These are phyloP conservation scores for Corapipo altera DNA, from an alignment of 2,113 vertebrate genomes.

Conservation along the genomic window DNA sequence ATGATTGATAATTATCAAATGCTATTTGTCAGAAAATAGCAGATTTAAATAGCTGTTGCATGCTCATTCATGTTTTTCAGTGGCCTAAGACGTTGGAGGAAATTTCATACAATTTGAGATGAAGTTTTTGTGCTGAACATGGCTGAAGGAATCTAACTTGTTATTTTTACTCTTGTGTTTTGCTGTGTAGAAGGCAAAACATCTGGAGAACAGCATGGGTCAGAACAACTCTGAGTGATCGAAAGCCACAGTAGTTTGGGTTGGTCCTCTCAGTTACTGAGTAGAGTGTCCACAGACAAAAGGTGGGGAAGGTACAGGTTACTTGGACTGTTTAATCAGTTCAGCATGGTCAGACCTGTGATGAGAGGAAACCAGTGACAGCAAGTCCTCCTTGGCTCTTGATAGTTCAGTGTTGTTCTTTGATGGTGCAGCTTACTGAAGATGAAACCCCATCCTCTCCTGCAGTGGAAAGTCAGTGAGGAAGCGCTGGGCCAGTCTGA, in stretches of 20 bases:
- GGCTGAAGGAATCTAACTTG: not conserved
- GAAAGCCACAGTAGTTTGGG: not conserved
- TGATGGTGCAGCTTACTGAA: not conserved
- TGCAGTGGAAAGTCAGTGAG: not conserved
- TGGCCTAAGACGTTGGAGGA: not conserved
- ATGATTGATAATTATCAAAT: not conserved
- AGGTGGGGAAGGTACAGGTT: not conserved
- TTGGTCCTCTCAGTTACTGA: not conserved
- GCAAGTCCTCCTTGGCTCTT: not conserved
- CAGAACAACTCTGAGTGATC: not conserved
- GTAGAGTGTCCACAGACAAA: not conserved
- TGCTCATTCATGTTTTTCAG: not conserved
- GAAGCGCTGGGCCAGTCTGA: not conserved
- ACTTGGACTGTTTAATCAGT: not conserved
- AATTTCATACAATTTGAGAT: not conserved
- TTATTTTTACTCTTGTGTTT: not conserved
- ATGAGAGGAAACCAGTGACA: not conserved
- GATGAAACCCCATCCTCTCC: not conserved
- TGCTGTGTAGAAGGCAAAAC: not conserved
- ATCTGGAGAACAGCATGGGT: not conserved
- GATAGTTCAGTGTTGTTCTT: not conserved
- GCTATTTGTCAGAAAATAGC: not conserved
- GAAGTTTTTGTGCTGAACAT: not conserved
- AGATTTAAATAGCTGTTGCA: not conserved
- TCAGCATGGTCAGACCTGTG: not conserved